Conservation (phyloP, 2,797 vertebrate genomes). For the Triplophysa bombifrons region DNA sequence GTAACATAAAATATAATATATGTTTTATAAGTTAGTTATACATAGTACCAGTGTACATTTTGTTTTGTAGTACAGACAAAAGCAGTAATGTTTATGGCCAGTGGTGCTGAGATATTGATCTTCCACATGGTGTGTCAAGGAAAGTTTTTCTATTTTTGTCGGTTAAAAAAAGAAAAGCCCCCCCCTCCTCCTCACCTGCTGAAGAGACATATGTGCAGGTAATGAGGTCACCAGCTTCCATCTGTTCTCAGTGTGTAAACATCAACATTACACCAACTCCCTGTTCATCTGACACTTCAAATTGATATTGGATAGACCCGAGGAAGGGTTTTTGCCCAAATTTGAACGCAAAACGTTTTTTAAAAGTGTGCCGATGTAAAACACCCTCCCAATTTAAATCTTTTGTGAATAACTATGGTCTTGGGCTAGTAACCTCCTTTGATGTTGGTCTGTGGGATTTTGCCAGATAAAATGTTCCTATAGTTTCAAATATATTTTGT, state of each 20-base stretch:
- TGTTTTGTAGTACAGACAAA: neutral
- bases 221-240: conserved; percentile 63
- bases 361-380: neutral
- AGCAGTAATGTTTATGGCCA: neutral
- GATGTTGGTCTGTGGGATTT: neutral
- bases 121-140: neutral
- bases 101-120: neutral
- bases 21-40: too few relatives aligned
- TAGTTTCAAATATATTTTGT: neutral
- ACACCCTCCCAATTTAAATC: neutral
- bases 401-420: neutral
- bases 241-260: conserved; percentile 59
- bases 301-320: neutral
- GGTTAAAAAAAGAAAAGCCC: conserved; percentile 17
- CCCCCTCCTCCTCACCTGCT: conserved; percentile 63
- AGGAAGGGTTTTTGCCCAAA: neutral
- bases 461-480: neutral
- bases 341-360: neutral
- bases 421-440: neutral
- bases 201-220: conserved; percentile 64
- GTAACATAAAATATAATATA: too few relatives aligned
- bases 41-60: neutral
- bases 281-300: conserved; percentile 14
- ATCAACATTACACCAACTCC: conserved; percentile 1
- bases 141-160: neutral